These are phyloP conservation scores for Pygoscelis adeliae DNA, from an alignment of 2,113 vertebrate genomes.

Conservation along the genomic window DNA sequence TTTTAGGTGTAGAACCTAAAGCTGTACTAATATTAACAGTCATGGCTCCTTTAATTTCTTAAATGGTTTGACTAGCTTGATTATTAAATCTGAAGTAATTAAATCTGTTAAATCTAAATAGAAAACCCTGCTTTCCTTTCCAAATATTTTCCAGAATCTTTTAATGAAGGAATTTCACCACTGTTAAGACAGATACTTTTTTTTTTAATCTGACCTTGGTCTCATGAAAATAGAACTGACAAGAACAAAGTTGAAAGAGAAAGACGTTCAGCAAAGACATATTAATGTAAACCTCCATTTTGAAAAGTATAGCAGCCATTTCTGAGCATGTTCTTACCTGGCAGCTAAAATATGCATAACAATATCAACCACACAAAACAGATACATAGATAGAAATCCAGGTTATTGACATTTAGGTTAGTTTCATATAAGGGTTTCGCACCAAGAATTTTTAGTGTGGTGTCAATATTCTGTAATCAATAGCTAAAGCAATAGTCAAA, in stretches of 20 bases:
- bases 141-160: not conserved
- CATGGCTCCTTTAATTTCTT: not conserved
- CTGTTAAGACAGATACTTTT: not conserved
- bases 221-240: not conserved
- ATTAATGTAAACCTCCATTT: not conserved
- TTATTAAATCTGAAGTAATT: not conserved
- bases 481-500: not conserved
- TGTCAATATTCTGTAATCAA: not conserved
- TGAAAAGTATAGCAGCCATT: not conserved
- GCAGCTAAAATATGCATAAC: not conserved
- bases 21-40: not conserved
- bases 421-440: not conserved
- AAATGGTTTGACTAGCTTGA: not conserved
- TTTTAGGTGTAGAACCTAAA: not conserved
- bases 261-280: not conserved
- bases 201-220: not conserved
- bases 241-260: not conserved
- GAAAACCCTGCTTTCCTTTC: not conserved
- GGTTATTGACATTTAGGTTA: not conserved
- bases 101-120: not conserved
- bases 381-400: not conserved
- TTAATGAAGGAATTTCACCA: not conserved
- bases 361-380: not conserved
- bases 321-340: not conserved
- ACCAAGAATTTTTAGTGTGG: not conserved